phyloP scores from a whole-genome alignment of 2,113 vertebrate species.

The Gymnarchus niloticus region DNA sequence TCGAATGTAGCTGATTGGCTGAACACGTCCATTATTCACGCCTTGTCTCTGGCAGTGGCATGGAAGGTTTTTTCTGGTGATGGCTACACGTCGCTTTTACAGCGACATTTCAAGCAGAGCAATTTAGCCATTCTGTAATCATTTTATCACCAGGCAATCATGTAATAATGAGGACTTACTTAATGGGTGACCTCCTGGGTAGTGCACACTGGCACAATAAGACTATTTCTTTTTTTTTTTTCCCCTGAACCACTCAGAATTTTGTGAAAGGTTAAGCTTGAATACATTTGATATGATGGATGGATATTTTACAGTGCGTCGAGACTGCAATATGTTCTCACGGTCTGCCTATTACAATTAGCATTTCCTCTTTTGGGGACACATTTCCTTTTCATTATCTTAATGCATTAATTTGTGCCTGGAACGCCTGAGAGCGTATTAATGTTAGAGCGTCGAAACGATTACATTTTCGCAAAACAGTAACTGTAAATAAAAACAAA shows the following conservation, averaged over 20 bases:
- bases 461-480: constrained; percentile 49
- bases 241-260: constrained; percentile 27
- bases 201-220: constrained; percentile 33
- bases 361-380: constrained; percentile 41
- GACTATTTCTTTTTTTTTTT: background rate
- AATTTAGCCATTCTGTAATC: constrained; percentile 44
- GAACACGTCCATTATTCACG: constrained; percentile 28
- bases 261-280: constrained; percentile 47
- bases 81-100: constrained; percentile 30
- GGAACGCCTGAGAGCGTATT: constrained; percentile 47
- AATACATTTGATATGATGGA: constrained; percentile 51
- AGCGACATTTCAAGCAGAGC: constrained; percentile 28
- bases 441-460: constrained; percentile 47
- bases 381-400: constrained; percentile 58
- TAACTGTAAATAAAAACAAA: constrained; percentile 39
- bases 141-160: constrained; percentile 59
- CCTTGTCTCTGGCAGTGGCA: constrained; percentile 35
- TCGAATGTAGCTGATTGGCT: constrained; percentile 31
- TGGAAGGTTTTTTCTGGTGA: no score
- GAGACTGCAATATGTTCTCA: constrained; percentile 62
- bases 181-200: constrained; percentile 47
- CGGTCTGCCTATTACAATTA: constrained; percentile 39
- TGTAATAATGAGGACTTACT: constrained; percentile 54
- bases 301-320: constrained; percentile 49
- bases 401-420: constrained; percentile 59